phyloP scores from a whole-genome alignment of 2,113 vertebrate genomes.

The Polyodon spathula region DNA sequence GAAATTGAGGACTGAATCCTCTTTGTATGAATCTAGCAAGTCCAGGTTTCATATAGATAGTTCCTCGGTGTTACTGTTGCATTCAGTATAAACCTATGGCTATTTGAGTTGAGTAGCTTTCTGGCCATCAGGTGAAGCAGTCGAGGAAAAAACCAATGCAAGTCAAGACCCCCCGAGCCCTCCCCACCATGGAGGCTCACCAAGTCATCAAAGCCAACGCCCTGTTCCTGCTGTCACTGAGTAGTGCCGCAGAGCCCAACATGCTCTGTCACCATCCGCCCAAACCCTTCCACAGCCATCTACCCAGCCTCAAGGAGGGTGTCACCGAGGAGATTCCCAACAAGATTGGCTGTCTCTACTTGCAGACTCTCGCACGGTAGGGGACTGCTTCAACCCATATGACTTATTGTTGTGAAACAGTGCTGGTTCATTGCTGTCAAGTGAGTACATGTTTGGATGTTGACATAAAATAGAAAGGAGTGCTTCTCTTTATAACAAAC shows the following conservation, averaged over 20 bases:
- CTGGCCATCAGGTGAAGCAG: constrained; percentile 75
- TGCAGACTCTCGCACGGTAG: constrained; percentile 89
- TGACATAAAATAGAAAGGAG: too few species aligned
- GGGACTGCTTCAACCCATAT: background rate
- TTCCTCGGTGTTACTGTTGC: background rate
- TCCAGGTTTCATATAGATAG: background rate
- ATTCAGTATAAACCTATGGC: background rate
- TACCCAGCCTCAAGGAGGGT: constrained; percentile 91
- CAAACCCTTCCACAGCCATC: constrained; percentile 80
- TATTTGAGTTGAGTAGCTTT: background rate
- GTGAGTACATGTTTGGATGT: too few species aligned
- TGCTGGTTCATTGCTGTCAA: too few species aligned
- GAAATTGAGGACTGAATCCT: too few species aligned
- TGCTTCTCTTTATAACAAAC: too few species aligned
- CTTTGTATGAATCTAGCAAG: too few species aligned
- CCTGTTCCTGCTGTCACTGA: constrained; percentile 86
- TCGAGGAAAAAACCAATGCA: constrained; percentile 91
- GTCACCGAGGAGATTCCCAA: constrained; percentile 87
- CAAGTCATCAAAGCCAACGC: constrained; percentile 96
- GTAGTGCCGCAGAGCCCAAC: constrained; percentile 90
- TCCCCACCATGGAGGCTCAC: constrained; percentile 96
- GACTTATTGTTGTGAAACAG: background rate
- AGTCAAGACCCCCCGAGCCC: constrained; percentile 86
- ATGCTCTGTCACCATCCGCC: constrained; percentile 87
- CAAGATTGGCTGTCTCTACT: constrained; percentile 93